Evolutionary conservation across 2,113 vertebrate species (phyloP).

Genomic region (Prinia subflava): DNA sequence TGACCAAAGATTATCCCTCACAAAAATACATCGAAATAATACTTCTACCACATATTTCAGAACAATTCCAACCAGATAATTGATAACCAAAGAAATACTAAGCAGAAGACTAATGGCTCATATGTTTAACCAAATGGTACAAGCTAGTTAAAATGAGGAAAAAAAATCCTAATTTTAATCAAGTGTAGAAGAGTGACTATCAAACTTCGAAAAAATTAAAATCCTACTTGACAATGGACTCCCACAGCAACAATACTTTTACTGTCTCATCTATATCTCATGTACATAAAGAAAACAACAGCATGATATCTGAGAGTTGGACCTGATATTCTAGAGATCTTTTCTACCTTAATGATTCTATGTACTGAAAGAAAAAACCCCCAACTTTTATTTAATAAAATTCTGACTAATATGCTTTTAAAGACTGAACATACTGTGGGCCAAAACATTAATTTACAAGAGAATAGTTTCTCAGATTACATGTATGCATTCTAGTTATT

Average conservation of each 20-base stretch:
- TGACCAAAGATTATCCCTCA: background rate
- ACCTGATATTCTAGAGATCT: background rate
- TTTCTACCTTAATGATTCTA: background rate
- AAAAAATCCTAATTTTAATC: background rate
- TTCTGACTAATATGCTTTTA: background rate
- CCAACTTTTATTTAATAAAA: background rate
- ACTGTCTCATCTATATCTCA: background rate
- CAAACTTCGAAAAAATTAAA: background rate
- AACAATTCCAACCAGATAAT: background rate
- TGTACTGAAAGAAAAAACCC: background rate
- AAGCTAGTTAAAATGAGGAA: background rate
- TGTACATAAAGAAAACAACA: background rate
- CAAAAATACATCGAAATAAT: background rate
- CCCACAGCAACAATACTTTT: background rate
- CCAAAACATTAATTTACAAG: background rate
- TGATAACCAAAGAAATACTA: background rate
- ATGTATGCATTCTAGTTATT: background rate
- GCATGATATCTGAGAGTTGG: background rate
- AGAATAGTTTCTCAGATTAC: background rate
- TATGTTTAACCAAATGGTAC: background rate
- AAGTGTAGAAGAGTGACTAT: background rate
- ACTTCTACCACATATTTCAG: background rate
- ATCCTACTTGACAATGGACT: background rate
- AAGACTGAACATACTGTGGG: background rate
- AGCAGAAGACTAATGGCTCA: background rate